Evolutionary conservation across 2,888 invertebrate species (phyloP), one percentile per base, ranked within the genome.

Genomic region (Lithosia quadra): DNA sequence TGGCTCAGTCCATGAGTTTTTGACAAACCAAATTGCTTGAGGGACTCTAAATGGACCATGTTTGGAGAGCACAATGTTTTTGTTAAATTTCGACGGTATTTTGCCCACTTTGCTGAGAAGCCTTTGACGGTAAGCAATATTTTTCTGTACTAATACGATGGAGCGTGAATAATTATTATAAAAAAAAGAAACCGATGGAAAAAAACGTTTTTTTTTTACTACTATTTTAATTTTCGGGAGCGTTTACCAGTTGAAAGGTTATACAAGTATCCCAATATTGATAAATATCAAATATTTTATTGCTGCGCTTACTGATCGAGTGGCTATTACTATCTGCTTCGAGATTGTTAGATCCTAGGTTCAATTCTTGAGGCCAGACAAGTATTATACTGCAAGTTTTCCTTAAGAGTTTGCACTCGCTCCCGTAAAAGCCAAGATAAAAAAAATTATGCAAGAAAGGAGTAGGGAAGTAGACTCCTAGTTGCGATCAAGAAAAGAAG

Each of bases 1-100:
- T 63, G 60, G 62, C 73, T 70, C 72, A 74, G 74, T 74, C 68
- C 67, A 67, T 60, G 75, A 71, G 69, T 71, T 80, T 74, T 67
- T 74, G 71, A 76, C 67, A 71, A 63, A 65, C 63, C 61, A 43
- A 63, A 64, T 55, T 53, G 70, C 64, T 61, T 61, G 9, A 70
- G 55, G 63, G 60, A 58, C 15, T 63, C 21, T 11, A 55, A 55
- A 3, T 55, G 63, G 63, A 55, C 22, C 22, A 18, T 33, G 39
- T 56, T 56, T 56, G 22, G 24, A 22, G 33, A 34, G 55, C 15
- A 55, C 18, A 13, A 36, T 21, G 10, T n/a, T 55, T 34, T n/a
- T 33, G 18, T 49, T 43, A 21, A 11, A 33, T n/a, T 11, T n/a
- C 11, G 3, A 22, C 13, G 55, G 15, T 24, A 56, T 24, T 56